Conservation (phyloP, 2,113 vertebrate genomes). For the Scalopus aquaticus region DNA sequence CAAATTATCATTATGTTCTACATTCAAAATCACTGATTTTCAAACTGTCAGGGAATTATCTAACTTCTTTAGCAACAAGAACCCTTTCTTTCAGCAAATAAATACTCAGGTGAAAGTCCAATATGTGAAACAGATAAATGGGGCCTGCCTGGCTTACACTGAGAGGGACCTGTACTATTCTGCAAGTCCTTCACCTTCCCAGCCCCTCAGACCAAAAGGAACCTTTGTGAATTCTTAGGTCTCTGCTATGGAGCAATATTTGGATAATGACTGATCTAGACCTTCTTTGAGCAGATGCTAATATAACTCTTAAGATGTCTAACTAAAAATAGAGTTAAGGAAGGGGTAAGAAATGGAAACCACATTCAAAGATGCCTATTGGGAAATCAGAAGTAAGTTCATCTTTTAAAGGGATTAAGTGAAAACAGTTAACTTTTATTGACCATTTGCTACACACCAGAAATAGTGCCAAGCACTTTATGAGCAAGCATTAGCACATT, state of each 20-base stretch:
- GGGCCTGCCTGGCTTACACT: neutral
- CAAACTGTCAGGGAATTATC: slow-evolving; percentile 23
- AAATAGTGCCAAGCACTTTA: neutral
- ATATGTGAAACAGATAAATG: neutral
- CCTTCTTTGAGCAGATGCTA: neutral
- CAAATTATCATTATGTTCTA: slow-evolving; percentile 68
- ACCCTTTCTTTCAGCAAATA: neutral
- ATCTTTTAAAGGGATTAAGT: neutral
- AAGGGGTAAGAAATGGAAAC: neutral
- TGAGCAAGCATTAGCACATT: neutral
- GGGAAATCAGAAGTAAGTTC: slow-evolving; percentile 18
- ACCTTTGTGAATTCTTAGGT: neutral
- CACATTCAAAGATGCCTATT: neutral
- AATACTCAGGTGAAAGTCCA: neutral
- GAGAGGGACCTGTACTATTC: neutral
- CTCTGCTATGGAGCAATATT: neutral
- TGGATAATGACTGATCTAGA: neutral
- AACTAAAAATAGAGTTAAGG: neutral
- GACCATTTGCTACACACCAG: slow-evolving; percentile 28
- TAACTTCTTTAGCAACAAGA: neutral
- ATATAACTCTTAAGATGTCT: neutral
- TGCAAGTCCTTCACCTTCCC: neutral
- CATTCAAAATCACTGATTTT: slow-evolving; percentile 68
- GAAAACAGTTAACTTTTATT: slow-evolving; percentile 1
- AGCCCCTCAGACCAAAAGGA: neutral